Percentiles rank a stretch among this genome's conserved stretches.
Conservation (phyloP, 1,140 invertebrate species). For the Drosophila subobscura region DNA sequence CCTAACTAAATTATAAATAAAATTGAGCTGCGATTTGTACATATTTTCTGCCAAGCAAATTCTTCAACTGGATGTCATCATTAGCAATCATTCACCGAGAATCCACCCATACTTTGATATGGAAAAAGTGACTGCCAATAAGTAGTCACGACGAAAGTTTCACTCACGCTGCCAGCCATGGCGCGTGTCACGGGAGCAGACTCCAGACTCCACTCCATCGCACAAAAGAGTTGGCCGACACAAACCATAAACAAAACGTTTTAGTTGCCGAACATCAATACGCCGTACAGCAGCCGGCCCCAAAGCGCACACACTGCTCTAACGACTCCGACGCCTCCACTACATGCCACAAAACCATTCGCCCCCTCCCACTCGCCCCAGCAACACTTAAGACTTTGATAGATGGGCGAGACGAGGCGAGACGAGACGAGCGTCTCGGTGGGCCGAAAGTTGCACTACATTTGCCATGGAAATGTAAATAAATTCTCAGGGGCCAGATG, state of each 20-base stretch:
- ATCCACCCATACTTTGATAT: no score
- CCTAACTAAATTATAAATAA: no score
- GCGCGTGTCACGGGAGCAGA: neutral
- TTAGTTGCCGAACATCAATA: slow-evolving; percentile 1
- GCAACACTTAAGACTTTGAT: slow-evolving; percentile 32
- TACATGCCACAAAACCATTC: no score
- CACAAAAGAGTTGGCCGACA: slow-evolving; percentile 24
- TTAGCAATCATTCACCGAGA: no score
- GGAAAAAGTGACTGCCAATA: no score
- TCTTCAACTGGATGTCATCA: no score
- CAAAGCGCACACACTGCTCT: neutral
- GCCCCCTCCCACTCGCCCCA: neutral
- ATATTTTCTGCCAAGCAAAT: no score
- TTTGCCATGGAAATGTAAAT: slow-evolving; percentile 20
- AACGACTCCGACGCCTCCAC: slow-evolving; percentile 1
- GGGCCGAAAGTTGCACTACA: slow-evolving; percentile 45
- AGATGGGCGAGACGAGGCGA: slow-evolving; percentile 20
- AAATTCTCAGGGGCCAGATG: slow-evolving; percentile 32
- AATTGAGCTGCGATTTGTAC: no score
- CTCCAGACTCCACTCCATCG: neutral
- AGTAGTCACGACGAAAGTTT: no score
- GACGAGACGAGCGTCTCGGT: neutral
- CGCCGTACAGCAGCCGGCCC: neutral
- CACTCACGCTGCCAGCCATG: neutral
- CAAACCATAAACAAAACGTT: slow-evolving; percentile 41